Percentiles rank a stretch among this genome's conserved stretches.
phyloP scores from a whole-genome alignment of 1,140 invertebrate genomes.

The Pachypsylla venusta region DNA sequence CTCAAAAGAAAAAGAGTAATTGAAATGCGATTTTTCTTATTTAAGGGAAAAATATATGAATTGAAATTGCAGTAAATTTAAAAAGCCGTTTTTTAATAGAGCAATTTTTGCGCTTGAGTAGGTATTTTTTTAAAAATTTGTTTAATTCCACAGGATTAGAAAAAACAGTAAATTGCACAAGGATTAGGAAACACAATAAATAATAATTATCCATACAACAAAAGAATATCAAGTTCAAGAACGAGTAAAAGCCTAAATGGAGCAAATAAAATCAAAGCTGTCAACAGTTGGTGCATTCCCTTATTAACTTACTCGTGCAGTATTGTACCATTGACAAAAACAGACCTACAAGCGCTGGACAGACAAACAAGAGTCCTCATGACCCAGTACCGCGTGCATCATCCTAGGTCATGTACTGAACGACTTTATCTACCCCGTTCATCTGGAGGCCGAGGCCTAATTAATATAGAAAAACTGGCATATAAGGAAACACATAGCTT shows the following conservation, averaged over 20 bases:
- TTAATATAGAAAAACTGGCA: not conserved
- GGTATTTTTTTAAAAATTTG: no score
- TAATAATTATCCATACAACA: no score
- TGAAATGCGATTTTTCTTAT: no score
- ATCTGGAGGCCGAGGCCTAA: not conserved
- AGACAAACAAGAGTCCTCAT: not conserved
- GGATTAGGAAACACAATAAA: no score
- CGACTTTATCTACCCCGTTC: not conserved
- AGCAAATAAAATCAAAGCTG: not conserved
- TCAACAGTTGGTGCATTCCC: not conserved
- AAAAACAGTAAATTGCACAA: no score
- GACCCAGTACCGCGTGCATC: not conserved
- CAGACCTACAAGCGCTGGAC: not conserved
- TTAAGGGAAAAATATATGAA: no score
- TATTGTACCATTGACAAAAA: not conserved
- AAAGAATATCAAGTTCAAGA: no score
- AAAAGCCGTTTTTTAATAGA: no score
- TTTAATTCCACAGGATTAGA: no score
- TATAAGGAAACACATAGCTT: not conserved
- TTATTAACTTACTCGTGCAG: not conserved
- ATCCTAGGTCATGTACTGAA: not conserved
- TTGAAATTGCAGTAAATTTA: no score
- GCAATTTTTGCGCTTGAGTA: no score
- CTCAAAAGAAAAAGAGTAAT: no score
- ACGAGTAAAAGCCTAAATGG: not conserved